phyloP scores from a whole-genome alignment of 2,113 vertebrate species.

The Artemisiospiza belli region DNA sequence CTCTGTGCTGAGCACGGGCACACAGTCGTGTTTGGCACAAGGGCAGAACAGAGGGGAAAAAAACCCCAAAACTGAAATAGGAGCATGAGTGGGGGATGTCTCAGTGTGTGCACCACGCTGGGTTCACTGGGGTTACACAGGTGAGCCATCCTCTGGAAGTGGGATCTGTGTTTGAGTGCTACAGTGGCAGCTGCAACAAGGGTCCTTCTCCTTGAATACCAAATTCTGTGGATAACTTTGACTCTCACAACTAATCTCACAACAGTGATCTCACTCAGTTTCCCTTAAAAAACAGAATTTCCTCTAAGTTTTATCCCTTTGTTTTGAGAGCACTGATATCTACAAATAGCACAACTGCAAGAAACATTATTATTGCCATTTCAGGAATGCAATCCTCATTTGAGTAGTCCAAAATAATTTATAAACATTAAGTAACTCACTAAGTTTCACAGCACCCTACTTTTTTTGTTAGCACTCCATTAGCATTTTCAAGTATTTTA shows the following conservation, averaged over 20 bases:
- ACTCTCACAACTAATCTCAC: neutral
- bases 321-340: neutral
- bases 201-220: neutral
- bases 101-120: neutral
- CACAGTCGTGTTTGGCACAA: neutral
- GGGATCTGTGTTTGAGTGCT: neutral
- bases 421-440: neutral
- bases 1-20: neutral
- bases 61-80: neutral
- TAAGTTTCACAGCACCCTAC: neutral
- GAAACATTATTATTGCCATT: neutral
- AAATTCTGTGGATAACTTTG: neutral
- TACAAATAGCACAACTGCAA: neutral
- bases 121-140: neutral
- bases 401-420: neutral
- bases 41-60: neutral
- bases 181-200: neutral
- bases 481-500: neutral
- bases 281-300: neutral
- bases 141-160: neutral
- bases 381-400: neutral
- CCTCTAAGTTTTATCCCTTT: neutral
- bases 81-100: fast-evolving
- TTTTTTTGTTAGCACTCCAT: neutral
- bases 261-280: neutral